Base-by-base conservation (phyloP, 2,888 invertebrate genomes). In the Drosophila meridionalis region DNA sequence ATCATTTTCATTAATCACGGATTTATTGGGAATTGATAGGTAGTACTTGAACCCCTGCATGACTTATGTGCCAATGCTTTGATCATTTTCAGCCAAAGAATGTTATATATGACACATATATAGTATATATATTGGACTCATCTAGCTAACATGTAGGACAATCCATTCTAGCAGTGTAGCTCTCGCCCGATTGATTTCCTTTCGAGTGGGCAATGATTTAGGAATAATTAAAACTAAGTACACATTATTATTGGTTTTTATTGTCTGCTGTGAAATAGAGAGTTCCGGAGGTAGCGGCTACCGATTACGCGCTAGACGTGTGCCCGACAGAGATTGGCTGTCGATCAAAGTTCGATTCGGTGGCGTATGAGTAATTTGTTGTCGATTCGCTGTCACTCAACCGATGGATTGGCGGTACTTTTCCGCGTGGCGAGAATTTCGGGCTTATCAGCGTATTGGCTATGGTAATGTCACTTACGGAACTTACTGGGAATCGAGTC, bases 341-440 rank as follows among this genome's bases (percentile, higher is more conserved):
- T 38, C 47, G 80, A 28, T 43, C 80, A 83, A 84, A 81, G 87
- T 87, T 43, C 77, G 20, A 1, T 28, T 9, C 48, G 60, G 14
- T n/a, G 67, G 38, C 83, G 83, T 76, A 80, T 87, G 88, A 87
- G 81, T 87, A 88, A 88, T 73, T 9, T 64, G 32, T 40, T 47
- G 45, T 62, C 45, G 58, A 34, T 58, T 43, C 50, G 26, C 61
- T 76, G 40, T 52, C 43, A 71, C 14, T 71, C 36, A 34, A 28
- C 40, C 42, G 56, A 55, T 47, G 30, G 48, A 48, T 57, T 34
- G 48, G 26, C 53, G 47, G 55, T 60, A 56, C 69, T 72, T 63
- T 66, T 70, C 56, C 45, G 28, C 28, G 59, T 67, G 58, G 7
- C 30, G 28, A 69, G 72, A 65, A 48, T 63, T 38, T 26, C 14